Evolutionary conservation across 1,140 invertebrate genomes (phyloP), one percentile per base, ranked within the genome.

Genomic region (Drepana arcuata): DNA sequence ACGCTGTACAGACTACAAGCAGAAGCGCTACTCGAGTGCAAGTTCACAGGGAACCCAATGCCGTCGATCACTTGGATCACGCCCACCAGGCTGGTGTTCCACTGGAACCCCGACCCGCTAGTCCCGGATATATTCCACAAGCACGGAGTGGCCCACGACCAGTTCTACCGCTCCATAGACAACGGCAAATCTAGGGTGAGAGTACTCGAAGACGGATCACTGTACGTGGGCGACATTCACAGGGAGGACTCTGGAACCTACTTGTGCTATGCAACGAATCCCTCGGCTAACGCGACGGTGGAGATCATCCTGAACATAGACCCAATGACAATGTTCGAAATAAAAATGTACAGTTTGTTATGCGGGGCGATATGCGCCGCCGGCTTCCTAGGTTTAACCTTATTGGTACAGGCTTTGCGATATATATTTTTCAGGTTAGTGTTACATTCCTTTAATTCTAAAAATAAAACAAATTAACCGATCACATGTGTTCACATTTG

Each of bases 61-160:
- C 94, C 94, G 2, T 91, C 90, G 10, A 87, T 96, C 7, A 92
- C 92, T 2, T 97, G 95, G 95, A 87, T 94, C 14, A 95, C 94
- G 0, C 93, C 94, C 0, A 86, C 78, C 1, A 86, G 89, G 7
- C 70, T 86, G 58, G 79, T 88, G 13, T 89, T 88, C 49, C 91
- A 93, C 40, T 92, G 91, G 88, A 90, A 82, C 46, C 91, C 91
- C 0, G 89, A 93, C 50, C 86, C 86, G 1, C 69, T 75, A 1
- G 85, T 88, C 24, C 87, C 86, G 1, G 89, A 90, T 41, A 73
- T 85, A 33, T 91, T 89, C 58, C 81, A 86, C 38, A 87, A 90
- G 41, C 90, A 91, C 64, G 86, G 88, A 2, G 53, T 78, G 5
- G 84, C 88, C 1, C 90, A 91, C 67, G 77, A 87, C 39, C 67